A percentile compares a stretch with the other conserved stretches of the same genome.
phyloP scores from a whole-genome alignment of 1,140 invertebrate genomes.

The Oncopodura yosiiana region DNA sequence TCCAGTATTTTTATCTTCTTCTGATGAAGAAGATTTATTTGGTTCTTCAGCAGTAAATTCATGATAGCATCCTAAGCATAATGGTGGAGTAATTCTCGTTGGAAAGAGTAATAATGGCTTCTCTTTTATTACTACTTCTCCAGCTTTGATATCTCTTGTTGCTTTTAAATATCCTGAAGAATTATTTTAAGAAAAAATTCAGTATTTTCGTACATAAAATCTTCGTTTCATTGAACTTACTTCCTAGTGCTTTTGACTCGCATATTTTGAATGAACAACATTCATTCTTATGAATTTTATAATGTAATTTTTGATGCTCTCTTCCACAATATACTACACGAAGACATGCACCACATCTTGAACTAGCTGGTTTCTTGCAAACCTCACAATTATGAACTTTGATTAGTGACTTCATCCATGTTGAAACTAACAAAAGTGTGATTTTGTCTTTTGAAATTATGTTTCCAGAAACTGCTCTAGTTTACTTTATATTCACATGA shows the following conservation, averaged over 20 bases:
- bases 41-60: slow-evolving; percentile 41
- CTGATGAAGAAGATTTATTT: no score
- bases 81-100: slow-evolving; percentile 35
- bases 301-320: slow-evolving; percentile 41
- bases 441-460: no score
- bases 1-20: neutral
- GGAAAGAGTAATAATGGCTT: slow-evolving; percentile 49
- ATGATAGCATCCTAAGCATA: slow-evolving; percentile 46
- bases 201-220: no score
- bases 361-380: slow-evolving; percentile 36
- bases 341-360: slow-evolving; percentile 38
- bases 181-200: no score
- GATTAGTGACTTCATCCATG: no score
- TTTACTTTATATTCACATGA: no score
- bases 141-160: slow-evolving; percentile 53
- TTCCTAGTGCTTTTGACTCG: slow-evolving; percentile 48
- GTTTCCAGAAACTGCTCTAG: no score
- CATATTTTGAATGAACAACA: slow-evolving; percentile 37
- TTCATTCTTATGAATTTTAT: slow-evolving; percentile 44
- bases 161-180: slow-evolving; percentile 58
- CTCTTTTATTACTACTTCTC: slow-evolving; percentile 57
- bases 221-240: no score
- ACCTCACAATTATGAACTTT: slow-evolving; percentile 38
- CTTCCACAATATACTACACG: slow-evolving; percentile 39
- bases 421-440: no score